These are phyloP conservation scores for Artibeus jamaicensis DNA, from an alignment of 2,797 vertebrate genomes.

Conservation along the genomic window DNA sequence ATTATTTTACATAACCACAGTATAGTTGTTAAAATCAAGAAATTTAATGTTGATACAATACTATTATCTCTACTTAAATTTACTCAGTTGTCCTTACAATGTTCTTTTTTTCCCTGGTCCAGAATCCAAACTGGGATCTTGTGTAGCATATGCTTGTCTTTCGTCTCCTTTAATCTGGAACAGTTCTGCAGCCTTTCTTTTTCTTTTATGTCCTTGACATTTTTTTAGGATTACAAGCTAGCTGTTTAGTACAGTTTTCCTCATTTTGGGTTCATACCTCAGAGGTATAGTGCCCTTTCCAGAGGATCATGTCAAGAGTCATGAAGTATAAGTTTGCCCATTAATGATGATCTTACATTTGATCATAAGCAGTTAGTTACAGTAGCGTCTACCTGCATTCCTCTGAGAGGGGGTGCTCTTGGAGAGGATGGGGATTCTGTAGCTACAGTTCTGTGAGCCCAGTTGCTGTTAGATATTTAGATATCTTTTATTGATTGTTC, in stretches of 20 bases:
- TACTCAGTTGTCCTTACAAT: not conserved
- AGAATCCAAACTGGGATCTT: not conserved
- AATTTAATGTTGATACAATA: not conserved
- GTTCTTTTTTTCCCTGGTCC: not conserved
- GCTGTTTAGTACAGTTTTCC: not conserved
- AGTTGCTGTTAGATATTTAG: not conserved
- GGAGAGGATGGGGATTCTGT: not conserved
- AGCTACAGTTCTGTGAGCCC: not conserved
- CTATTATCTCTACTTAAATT: not conserved
- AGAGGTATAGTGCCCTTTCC: not conserved
- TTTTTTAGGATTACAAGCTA: not conserved
- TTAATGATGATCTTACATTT: not conserved
- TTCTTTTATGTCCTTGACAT: not conserved
- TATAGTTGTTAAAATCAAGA: not conserved
- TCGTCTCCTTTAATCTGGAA: not conserved
- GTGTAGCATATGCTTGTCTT: not conserved
- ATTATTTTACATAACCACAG: not conserved
- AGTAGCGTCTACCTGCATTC: not conserved
- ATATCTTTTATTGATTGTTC: not conserved
- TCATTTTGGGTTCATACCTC: not conserved
- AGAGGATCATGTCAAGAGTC: not conserved
- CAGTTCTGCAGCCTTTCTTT: not conserved
- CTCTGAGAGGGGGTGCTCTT: not conserved
- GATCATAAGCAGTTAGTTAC: not conserved
- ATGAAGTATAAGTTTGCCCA: not conserved